Percentiles rank a stretch among this genome's conserved stretches.
Evolutionary conservation across 2,113 vertebrate species (phyloP).

Genomic region (Lasiurus cinereus): DNA sequence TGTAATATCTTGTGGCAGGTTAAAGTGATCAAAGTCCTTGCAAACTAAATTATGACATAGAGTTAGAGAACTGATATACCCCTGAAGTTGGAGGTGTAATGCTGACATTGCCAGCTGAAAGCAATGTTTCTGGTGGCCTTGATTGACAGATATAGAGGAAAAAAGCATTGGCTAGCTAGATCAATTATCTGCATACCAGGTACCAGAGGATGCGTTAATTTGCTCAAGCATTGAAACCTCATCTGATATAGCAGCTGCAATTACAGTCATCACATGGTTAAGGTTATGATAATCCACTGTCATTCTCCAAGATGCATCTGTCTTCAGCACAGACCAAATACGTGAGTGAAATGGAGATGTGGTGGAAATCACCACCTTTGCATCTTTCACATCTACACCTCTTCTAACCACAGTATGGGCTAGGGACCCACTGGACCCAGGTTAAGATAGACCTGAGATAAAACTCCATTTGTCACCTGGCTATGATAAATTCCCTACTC

Average conservation of each 20-base stretch:
- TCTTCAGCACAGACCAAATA: neutral
- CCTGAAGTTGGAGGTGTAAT: neutral
- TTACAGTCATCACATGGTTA: neutral
- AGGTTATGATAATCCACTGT: neutral
- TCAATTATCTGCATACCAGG: neutral
- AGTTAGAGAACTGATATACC: neutral
- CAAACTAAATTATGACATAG: neutral
- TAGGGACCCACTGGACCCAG: neutral
- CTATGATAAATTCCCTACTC: neutral
- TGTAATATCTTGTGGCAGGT: neutral
- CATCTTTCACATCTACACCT: neutral
- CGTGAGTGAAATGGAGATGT: neutral
- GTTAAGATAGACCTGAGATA: neutral
- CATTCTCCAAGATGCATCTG: conserved; percentile 3
- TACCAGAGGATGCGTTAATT: neutral
- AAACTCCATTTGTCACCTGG: neutral
- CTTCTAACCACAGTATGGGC: neutral
- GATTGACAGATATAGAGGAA: neutral
- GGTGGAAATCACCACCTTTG: neutral
- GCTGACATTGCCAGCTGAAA: neutral
- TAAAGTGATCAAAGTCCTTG: neutral
- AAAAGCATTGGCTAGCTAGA: neutral
- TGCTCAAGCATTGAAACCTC: neutral
- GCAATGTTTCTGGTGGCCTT: neutral
- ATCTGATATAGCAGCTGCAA: neutral